phyloP scores from a whole-genome alignment of 2,113 vertebrate genomes.

The Hirundichthys speculiger region DNA sequence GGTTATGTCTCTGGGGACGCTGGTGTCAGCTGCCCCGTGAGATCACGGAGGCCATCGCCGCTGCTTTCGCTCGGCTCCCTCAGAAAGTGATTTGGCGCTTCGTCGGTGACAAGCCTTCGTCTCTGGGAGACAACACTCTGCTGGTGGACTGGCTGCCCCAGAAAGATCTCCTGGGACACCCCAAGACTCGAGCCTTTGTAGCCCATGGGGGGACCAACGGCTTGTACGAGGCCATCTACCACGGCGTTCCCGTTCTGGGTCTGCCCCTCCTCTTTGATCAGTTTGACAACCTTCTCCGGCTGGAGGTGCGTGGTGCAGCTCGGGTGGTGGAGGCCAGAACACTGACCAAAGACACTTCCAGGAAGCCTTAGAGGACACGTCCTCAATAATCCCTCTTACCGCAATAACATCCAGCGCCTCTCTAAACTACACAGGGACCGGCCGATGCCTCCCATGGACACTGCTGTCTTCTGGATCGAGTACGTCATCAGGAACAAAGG shows the following conservation, averaged over 20 bases:
- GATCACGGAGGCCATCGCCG: slow-evolving; percentile 69
- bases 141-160: slow-evolving; percentile 79
- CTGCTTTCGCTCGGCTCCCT: slow-evolving; percentile 77
- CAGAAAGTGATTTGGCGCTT: slow-evolving; percentile 82
- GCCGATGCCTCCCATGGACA: slow-evolving; percentile 69
- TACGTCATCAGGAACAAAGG: slow-evolving; percentile 79
- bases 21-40: slow-evolving; percentile 69
- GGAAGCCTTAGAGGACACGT: slow-evolving; percentile 70
- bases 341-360: slow-evolving; percentile 65
- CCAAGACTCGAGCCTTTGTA: slow-evolving; percentile 76
- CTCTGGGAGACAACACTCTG: slow-evolving; percentile 79
- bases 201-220: slow-evolving; percentile 81
- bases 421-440: slow-evolving; percentile 74
- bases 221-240: slow-evolving; percentile 79
- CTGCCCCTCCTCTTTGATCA: slow-evolving; percentile 81
- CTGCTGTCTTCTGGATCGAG: slow-evolving; percentile 82
- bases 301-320: slow-evolving; percentile 73
- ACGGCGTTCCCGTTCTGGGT: slow-evolving; percentile 75
- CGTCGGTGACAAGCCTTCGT: slow-evolving; percentile 57
- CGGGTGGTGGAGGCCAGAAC: slow-evolving; percentile 57
- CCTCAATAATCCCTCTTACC: slow-evolving; percentile 72
- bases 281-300: slow-evolving; percentile 75
- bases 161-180: slow-evolving; percentile 78
- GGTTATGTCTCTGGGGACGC: slow-evolving; percentile 77
- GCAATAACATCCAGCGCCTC: slow-evolving; percentile 66